Percentiles rank a stretch among this genome's conserved stretches.
Evolutionary conservation across 2,888 invertebrate genomes (phyloP).

Genomic region (Diabrotica balteata): DNA sequence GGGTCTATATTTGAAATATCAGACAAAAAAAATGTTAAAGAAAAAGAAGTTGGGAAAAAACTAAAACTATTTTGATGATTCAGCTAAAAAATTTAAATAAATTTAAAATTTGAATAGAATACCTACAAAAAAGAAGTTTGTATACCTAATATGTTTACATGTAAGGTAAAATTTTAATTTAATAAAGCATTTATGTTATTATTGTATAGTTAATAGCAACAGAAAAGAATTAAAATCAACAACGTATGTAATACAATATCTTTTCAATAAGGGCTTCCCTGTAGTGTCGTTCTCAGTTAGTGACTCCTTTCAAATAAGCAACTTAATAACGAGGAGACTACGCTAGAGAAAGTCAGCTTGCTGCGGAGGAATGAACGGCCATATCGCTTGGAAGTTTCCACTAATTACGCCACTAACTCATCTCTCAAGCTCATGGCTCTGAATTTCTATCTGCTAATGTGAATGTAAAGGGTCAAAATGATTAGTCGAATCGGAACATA

Average conservation of each 20-base stretch:
- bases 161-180: too few species aligned
- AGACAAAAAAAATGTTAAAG: too few species aligned
- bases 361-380: conserved; percentile 47
- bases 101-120: too few species aligned
- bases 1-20: too few species aligned
- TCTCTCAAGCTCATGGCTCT: conserved; percentile 43
- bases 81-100: too few species aligned
- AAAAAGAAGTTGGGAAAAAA: too few species aligned
- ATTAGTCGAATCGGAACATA: conserved; percentile 21
- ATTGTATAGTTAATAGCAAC: too few species aligned
- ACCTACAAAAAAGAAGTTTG: too few species aligned
- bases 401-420: conserved; percentile 54
- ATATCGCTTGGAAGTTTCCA: conserved; percentile 47
- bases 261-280: background rate
- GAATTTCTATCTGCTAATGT: conserved; percentile 29
- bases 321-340: conserved; percentile 7
- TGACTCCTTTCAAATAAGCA: background rate
- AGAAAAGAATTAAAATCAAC: background rate
- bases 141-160: too few species aligned
- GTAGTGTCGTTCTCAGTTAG: background rate
- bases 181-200: too few species aligned
- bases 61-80: too few species aligned
- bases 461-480: conserved; percentile 19
- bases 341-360: conserved; percentile 6
- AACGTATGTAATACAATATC: background rate